Base-by-base conservation (phyloP, 1,140 invertebrate species). In the Papilio helenus region DNA sequence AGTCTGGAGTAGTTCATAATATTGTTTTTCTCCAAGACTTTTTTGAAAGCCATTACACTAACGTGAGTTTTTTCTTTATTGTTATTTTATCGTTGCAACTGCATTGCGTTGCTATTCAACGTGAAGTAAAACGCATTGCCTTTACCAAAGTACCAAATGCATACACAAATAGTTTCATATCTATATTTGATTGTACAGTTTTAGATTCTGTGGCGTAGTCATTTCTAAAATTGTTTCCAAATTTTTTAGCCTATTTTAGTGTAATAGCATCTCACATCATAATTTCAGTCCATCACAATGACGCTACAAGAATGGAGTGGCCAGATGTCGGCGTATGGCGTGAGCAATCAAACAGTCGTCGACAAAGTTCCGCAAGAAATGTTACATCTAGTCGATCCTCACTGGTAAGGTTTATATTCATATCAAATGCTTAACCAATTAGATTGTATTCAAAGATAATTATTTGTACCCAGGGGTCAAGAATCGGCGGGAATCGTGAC, bases 401-500 rank as follows among this genome's bases (percentile, higher is more conserved):
- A 96, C 82, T 96, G 96, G 96, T 95, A 87, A 87, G 84, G 83
- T 79, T n/a, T 23, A n/a, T 46, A 49, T 16, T 1, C 44, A 44
- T 12, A 44, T 46, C 44, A 8, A 7, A 39, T 39, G 34, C 34
- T 39, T 39, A 39, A 39, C 34, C 34, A 8, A 5, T 39, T 39
- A 39, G 2, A 34, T 34, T 34, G 5, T 8, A 39, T 39, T 39
- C 34, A n/a, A n/a, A n/a, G n/a, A 65, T 65, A 58, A 58, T 58
- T 76, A 58, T 55, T 82, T 80, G 76, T 76, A 94, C 93, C 5
- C 91, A 98, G 98, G 93, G 98, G 98, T 20, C 98, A 99, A 95
- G 98, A 99, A 93, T 99, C 98, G 89, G 98, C 98, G 42, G 99
- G 99, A 14, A 99, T 99, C 80, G 98, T 99, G 42, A 99, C 98